Evolutionary conservation across 2,113 vertebrate genomes (phyloP).

Genomic region (Thinocorus orbignyianus): DNA sequence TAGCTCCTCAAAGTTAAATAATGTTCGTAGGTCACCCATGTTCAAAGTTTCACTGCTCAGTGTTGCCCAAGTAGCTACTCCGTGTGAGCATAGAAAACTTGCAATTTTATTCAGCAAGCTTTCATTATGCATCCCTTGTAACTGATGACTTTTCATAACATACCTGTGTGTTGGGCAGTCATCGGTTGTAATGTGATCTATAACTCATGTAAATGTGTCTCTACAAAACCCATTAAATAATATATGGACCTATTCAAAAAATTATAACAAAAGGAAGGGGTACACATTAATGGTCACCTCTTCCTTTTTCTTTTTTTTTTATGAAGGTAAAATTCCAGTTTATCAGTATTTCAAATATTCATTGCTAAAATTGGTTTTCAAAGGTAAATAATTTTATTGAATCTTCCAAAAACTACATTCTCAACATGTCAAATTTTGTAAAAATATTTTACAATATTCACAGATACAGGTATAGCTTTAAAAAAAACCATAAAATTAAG

Average conservation of each 20-base stretch:
- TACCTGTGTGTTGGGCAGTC: slow-evolving; percentile 37
- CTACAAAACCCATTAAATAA: slow-evolving; percentile 53
- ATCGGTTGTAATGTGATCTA: slow-evolving; percentile 53
- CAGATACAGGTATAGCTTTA: not conserved
- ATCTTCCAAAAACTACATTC: not conserved
- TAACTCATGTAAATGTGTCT: slow-evolving; percentile 64
- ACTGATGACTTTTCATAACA: slow-evolving; percentile 65
- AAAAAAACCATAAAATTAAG: not conserved
- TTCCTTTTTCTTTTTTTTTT: not conserved
- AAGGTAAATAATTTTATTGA: not conserved
- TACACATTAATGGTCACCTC: not conserved
- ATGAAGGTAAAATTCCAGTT: not conserved
- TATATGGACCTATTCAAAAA: slow-evolving; percentile 45
- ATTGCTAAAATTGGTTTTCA: not conserved
- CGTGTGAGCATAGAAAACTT: not conserved
- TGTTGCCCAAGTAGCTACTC: not conserved
- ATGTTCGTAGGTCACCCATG: rapidly evolving
- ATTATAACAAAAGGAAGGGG: not conserved
- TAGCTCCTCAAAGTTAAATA: not conserved
- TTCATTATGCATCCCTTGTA: slow-evolving; percentile 58
- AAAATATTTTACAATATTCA: not conserved
- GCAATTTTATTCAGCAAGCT: not conserved
- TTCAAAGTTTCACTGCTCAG: not conserved
- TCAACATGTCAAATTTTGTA: not conserved
- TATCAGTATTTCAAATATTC: not conserved